These are phyloP conservation scores for Halictus rubicundus DNA, from an alignment of 1,140 invertebrate species.

Conservation along the genomic window DNA sequence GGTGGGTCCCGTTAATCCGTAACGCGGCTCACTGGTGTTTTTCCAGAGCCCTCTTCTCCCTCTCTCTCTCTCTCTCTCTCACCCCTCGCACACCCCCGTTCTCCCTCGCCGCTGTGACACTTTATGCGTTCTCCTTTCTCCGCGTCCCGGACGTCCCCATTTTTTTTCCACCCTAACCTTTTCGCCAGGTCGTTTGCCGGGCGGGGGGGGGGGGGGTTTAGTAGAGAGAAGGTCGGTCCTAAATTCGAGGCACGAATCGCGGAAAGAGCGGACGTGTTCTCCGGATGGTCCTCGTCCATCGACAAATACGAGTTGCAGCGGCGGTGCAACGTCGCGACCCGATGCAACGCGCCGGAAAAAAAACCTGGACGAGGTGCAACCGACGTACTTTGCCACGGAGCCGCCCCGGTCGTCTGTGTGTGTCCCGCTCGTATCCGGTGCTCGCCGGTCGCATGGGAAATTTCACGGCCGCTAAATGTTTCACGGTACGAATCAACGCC, in stretches of 20 bases:
- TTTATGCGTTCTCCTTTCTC: background rate
- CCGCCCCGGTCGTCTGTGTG: no score
- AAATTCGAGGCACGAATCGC: conserved; percentile 61
- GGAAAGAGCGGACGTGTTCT: conserved; percentile 53
- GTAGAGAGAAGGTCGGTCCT: background rate
- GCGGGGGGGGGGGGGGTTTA: no score
- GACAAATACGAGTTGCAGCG: conserved; percentile 11
- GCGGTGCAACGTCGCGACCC: background rate
- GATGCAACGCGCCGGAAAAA: no score
- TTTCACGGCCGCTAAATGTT: conserved; percentile 70
- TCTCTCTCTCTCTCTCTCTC: background rate
- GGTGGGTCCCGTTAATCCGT: conserved; percentile 54
- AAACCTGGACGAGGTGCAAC: no score
- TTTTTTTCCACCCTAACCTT: conserved; percentile 17
- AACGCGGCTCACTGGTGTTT: conserved; percentile 50
- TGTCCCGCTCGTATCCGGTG: background rate
- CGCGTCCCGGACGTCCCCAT: background rate
- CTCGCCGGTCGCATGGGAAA: conserved; percentile 67
- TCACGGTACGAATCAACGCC: conserved; percentile 65
- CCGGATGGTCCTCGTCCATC: conserved; percentile 38
- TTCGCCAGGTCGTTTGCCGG: conserved; percentile 7
- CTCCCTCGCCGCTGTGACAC: no score
- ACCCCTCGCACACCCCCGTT: background rate
- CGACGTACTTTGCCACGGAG: no score
- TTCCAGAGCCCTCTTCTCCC: conserved; percentile 2